Conservation (phyloP, 1,140 invertebrate genomes). For the Listronotus bonariensis region DNA sequence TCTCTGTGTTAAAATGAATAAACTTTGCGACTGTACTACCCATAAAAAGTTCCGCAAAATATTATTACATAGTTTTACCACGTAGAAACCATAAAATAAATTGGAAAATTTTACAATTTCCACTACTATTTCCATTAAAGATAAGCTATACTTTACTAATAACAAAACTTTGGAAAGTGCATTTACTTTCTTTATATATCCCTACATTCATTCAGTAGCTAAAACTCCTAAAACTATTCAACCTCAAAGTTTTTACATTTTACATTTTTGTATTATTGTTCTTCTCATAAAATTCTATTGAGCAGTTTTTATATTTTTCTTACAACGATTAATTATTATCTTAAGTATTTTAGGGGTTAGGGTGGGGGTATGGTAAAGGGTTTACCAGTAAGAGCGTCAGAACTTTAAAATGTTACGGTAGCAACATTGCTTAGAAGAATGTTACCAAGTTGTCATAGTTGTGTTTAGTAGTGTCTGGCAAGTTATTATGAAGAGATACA, state of each 20-base stretch:
- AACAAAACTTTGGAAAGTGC: slow-evolving; percentile 6
- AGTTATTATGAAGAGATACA: no score
- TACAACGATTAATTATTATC: no score
- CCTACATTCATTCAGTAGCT: slow-evolving; percentile 7
- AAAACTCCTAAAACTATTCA: slow-evolving; percentile 9
- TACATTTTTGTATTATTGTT: slow-evolving; percentile 1
- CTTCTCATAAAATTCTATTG: no score
- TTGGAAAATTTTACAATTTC: slow-evolving; percentile 15
- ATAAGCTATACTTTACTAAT: slow-evolving; percentile 14
- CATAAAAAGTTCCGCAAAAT: slow-evolving; percentile 3
- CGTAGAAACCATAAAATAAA: slow-evolving; percentile 11
- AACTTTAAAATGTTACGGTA: no score
- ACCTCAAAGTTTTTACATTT: slow-evolving; percentile 7
- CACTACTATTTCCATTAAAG: slow-evolving; percentile 17
- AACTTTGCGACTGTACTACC: not conserved
- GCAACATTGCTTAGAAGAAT: no score
- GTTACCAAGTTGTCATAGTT: no score
- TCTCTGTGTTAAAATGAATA: not conserved
- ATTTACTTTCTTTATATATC: slow-evolving; percentile 12
- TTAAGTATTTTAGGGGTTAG: no score
- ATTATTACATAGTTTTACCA: slow-evolving; percentile 11
- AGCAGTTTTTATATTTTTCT: no score
- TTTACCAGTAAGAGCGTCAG: no score
- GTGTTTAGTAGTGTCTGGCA: no score
- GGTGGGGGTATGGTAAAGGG: no score